phyloP scores from a whole-genome alignment of 2,888 invertebrate genomes.

The Nemurella pictetii region DNA sequence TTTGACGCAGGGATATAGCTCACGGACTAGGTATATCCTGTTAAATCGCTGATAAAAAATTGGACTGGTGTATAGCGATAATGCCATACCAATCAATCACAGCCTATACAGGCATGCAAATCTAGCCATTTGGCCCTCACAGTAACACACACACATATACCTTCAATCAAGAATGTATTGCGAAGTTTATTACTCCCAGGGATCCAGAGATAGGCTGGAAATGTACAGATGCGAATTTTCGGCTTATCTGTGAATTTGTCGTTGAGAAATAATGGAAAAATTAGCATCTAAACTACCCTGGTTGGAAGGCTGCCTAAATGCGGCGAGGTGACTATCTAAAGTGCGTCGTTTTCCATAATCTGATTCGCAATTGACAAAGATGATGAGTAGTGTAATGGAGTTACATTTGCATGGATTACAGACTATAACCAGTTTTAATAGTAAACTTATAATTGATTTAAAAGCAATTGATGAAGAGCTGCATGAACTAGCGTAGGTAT shows the following conservation, averaged over 20 bases:
- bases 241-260: not conserved
- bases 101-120: no score
- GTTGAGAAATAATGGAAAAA: constrained; percentile 2
- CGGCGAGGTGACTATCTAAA: not conserved
- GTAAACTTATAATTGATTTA: not conserved
- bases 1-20: not conserved
- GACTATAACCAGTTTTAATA: not conserved
- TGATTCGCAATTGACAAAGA: not conserved
- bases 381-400: not conserved
- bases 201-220: not conserved
- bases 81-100: not conserved
- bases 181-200: not conserved
- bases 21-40: not conserved
- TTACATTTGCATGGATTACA: not conserved
- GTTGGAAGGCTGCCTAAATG: not conserved
- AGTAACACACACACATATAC: not conserved
- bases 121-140: not conserved
- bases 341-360: not conserved
- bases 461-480: not conserved
- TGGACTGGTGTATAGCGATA: not conserved
- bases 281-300: constrained; percentile 15
- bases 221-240: not conserved
- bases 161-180: not conserved
- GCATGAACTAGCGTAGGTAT: no score
- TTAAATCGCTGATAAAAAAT: not conserved